Conservation (phyloP, 2,113 vertebrate genomes). For the Cyprinodon variegatus region DNA sequence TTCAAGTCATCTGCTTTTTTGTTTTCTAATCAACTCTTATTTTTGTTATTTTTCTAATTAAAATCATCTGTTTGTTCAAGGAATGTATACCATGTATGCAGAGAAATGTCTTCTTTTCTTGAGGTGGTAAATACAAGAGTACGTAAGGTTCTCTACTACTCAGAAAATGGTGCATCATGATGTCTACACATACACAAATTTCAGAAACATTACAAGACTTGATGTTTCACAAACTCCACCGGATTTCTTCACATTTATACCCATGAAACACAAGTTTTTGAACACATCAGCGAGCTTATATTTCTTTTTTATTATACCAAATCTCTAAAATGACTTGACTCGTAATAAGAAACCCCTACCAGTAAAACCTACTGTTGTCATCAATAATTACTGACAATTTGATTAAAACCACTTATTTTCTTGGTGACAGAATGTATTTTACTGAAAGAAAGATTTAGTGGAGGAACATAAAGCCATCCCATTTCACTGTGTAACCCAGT, state of each 20-base stretch:
- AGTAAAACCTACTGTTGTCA: not conserved
- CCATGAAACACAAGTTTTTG: too few relatives aligned
- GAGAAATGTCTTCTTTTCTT: not conserved
- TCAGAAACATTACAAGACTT: too few relatives aligned
- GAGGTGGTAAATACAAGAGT: not conserved
- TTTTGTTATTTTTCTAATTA: not conserved
- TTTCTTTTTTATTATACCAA: not conserved
- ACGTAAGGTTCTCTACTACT: not conserved
- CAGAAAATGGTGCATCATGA: too few relatives aligned
- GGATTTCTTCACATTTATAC: too few relatives aligned
- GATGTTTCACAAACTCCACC: too few relatives aligned
- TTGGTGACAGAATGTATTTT: not conserved
- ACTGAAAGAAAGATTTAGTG: not conserved
- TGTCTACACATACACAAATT: too few relatives aligned
- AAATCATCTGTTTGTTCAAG: not conserved
- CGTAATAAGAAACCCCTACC: not conserved
- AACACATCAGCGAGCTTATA: not conserved
- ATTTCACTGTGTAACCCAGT: not conserved
- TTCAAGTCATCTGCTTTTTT: not conserved
- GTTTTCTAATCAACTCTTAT: not conserved
- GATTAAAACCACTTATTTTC: not conserved
- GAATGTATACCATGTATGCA: not conserved
- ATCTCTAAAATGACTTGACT: not conserved
- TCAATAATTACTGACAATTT: not conserved
- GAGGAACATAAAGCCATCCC: not conserved